Conservation (phyloP, 2,113 vertebrate species). For the Anser cygnoides region DNA sequence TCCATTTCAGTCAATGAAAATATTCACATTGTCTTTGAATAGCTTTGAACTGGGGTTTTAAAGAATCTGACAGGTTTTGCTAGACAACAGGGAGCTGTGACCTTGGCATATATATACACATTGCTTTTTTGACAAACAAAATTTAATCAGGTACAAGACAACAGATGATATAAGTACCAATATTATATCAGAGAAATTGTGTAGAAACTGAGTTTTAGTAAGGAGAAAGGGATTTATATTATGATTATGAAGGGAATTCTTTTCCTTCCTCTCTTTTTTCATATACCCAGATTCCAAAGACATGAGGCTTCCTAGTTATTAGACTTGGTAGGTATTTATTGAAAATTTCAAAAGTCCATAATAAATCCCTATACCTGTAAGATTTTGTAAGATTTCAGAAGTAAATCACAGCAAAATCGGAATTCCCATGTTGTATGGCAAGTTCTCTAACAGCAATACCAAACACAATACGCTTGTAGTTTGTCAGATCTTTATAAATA, state of each 20-base stretch:
- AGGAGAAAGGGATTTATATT: not conserved
- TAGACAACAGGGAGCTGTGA: not conserved
- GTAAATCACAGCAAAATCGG: not conserved
- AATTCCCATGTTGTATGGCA: accelerated
- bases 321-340: not conserved
- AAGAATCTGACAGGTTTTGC: not conserved
- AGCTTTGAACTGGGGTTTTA: not conserved
- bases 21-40: not conserved
- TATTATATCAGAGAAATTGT: not conserved
- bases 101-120: not conserved
- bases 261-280: not conserved
- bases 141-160: not conserved
- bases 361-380: not conserved
- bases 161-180: not conserved
- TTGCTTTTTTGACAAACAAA: not conserved
- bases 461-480: not conserved
- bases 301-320: not conserved
- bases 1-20: constrained; percentile 9
- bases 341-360: not conserved
- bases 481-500: not conserved
- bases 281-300: not conserved
- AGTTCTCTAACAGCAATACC: not conserved
- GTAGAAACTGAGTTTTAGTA: not conserved
- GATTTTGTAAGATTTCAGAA: not conserved
- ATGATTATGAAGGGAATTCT: not conserved